Conservation (phyloP, 2,888 invertebrate genomes). For the Aethes cnicana region DNA sequence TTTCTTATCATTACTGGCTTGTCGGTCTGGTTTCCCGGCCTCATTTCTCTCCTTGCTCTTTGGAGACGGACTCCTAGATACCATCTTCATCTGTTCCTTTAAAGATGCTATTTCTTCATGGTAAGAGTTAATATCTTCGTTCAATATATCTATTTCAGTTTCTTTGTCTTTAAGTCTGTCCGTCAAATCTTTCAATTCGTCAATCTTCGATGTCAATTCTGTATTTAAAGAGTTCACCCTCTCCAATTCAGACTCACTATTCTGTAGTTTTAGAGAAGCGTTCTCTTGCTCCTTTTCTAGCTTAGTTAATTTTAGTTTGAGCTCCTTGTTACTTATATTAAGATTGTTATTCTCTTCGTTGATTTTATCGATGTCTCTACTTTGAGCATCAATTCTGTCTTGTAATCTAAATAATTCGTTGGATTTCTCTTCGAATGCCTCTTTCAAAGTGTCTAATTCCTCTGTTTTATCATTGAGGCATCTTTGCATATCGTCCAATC, state of each 20-base stretch:
- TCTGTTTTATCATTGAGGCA: constrained; percentile 75
- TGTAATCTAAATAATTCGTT: constrained; percentile 69
- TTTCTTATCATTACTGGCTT: constrained; percentile 81
- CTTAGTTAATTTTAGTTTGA: constrained; percentile 65
- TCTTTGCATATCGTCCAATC: constrained; percentile 75
- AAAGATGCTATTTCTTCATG: constrained; percentile 76
- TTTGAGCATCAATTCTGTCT: constrained; percentile 60
- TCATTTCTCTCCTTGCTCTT: too few species aligned
- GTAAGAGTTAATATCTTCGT: constrained; percentile 76
- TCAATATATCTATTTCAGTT: constrained; percentile 79
- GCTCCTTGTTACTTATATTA: constrained; percentile 58
- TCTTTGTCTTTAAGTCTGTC: constrained; percentile 76
- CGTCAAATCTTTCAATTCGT: constrained; percentile 66
- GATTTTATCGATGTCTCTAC: constrained; percentile 61
- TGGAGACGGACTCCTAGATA: constrained; percentile 81
- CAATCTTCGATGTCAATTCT: constrained; percentile 66
- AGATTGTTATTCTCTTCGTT: constrained; percentile 70
- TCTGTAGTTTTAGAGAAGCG: constrained; percentile 64
- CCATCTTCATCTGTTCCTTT: constrained; percentile 74
- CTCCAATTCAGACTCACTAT: constrained; percentile 64
- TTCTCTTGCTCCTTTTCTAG: constrained; percentile 76
- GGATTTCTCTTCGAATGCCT: constrained; percentile 72
- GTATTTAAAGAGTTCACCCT: constrained; percentile 63
- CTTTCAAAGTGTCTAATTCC: constrained; percentile 70
- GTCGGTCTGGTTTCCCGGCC: constrained; percentile 66